These are phyloP conservation scores for Ectemnius cavifrons DNA, from an alignment of 2,888 invertebrate genomes.

Conservation along the genomic window DNA sequence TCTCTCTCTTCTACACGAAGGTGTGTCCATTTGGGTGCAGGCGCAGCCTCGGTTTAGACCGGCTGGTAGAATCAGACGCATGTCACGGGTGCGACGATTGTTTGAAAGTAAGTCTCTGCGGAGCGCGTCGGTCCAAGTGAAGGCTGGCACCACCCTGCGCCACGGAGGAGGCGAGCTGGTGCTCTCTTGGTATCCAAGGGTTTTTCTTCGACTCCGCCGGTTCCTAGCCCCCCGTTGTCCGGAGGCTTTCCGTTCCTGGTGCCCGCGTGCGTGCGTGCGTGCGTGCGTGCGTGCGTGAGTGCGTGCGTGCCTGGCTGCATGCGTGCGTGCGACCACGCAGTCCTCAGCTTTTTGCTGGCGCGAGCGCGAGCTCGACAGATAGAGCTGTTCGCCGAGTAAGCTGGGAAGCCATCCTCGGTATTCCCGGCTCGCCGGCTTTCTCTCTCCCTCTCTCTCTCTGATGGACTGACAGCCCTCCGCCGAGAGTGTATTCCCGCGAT, in stretches of 20 bases:
- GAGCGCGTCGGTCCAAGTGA: neutral
- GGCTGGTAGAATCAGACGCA: too few relatives aligned
- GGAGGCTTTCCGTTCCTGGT: constrained; percentile 58
- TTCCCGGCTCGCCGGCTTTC: constrained; percentile 68
- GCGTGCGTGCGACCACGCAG: constrained; percentile 69
- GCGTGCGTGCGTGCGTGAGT: constrained; percentile 27
- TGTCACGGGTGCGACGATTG: too few relatives aligned
- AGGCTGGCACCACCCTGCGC: constrained; percentile 25
- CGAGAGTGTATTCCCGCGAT: constrained; percentile 52
- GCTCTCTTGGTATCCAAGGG: constrained; percentile 36
- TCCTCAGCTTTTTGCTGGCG: constrained; percentile 64
- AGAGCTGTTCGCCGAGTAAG: constrained; percentile 73
- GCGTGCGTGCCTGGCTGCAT: constrained; percentile 59
- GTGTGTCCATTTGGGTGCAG: too few relatives aligned
- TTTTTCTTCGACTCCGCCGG: constrained; percentile 54
- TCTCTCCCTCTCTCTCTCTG: constrained; percentile 50
- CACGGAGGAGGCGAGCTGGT: neutral
- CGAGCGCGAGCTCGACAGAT: constrained; percentile 64
- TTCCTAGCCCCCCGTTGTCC: constrained; percentile 59
- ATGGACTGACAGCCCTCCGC: constrained; percentile 70
- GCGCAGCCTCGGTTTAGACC: too few relatives aligned
- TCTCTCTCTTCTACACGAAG: too few relatives aligned
- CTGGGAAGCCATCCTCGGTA: constrained; percentile 70
- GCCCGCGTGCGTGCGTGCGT: constrained; percentile 36
- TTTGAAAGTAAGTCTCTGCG: constrained; percentile 1